A percentile compares a stretch with the other conserved stretches of the same genome.
phyloP scores from a whole-genome alignment of 2,888 invertebrate genomes.

The Notocelia uddmanniana region DNA sequence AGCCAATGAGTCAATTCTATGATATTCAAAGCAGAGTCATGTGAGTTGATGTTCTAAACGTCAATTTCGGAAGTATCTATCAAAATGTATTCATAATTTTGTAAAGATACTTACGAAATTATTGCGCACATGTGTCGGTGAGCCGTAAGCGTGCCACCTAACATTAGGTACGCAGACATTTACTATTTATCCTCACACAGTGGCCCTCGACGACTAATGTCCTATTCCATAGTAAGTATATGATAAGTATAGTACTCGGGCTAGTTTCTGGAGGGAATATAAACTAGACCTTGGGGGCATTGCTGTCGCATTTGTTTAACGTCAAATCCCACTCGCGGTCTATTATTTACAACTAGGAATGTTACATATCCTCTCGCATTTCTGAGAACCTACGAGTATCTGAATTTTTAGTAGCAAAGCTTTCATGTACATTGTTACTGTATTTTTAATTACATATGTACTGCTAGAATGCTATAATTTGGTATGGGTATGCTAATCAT shows the following conservation, averaged over 20 bases:
- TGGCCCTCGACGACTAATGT: conserved; percentile 36
- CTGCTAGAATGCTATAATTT: too few relatives aligned
- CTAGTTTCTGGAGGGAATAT: background rate
- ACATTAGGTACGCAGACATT: conserved; percentile 32
- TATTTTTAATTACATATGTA: too few relatives aligned
- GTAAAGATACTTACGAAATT: background rate
- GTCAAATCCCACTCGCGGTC: conserved; percentile 18
- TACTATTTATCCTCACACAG: conserved; percentile 19
- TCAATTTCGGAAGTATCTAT: conserved; percentile 1
- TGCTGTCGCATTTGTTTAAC: conserved; percentile 27
- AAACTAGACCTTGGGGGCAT: conserved; percentile 16
- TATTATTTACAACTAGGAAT: conserved; percentile 21
- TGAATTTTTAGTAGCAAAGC: too few relatives aligned
- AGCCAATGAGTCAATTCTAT: background rate
- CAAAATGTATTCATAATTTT: background rate
- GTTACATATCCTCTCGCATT: conserved; percentile 2
- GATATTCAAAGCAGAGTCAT: background rate
- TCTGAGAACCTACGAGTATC: background rate
- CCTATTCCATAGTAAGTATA: conserved; percentile 35
- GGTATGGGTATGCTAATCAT: too few relatives aligned
- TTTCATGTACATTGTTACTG: too few relatives aligned
- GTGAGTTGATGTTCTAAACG: background rate
- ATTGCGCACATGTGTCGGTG: background rate
- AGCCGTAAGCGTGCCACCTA: conserved; percentile 21
- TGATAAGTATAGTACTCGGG: background rate